Percentiles rank a stretch among this genome's conserved stretches.
Conservation (phyloP, 2,888 invertebrate species). For the Drosophila sordidapex region DNA sequence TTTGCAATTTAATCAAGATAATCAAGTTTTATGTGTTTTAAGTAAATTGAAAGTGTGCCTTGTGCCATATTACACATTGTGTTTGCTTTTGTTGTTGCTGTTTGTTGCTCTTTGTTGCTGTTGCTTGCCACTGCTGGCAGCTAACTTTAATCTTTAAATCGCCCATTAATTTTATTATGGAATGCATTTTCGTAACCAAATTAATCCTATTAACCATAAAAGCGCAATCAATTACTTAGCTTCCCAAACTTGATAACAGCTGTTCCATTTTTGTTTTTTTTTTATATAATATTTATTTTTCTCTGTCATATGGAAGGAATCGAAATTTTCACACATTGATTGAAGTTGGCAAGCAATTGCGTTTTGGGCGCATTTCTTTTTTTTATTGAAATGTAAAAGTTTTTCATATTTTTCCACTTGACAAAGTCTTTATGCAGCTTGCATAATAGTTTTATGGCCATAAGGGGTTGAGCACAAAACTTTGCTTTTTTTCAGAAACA, state of each 20-base stretch:
- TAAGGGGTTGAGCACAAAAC: conserved; percentile 61
- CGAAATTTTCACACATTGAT: conserved; percentile 55
- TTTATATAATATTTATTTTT: not conserved
- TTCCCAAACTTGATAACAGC: not conserved
- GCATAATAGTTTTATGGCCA: conserved; percentile 78
- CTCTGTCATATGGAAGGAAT: conserved; percentile 31
- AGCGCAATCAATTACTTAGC: conserved; percentile 58
- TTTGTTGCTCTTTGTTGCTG: not conserved
- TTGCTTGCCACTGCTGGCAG: conserved; percentile 24
- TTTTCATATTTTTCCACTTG: conserved; percentile 81
- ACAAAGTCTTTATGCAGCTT: conserved; percentile 79
- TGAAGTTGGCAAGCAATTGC: conserved; percentile 60
- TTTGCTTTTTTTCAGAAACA: conserved; percentile 52
- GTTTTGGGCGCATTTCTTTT: conserved; percentile 43
- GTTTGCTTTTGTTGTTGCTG: conserved; percentile 54
- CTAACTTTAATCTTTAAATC: conserved; percentile 71
- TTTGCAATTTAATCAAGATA: conserved; percentile 82
- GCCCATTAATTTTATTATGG: conserved; percentile 68
- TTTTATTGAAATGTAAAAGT: conserved; percentile 77
- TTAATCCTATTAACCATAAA: conserved; percentile 11
- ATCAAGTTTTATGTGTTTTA: conserved; percentile 81
- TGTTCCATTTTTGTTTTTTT: not conserved
- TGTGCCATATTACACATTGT: conserved; percentile 70
- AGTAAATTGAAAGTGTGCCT: conserved; percentile 80
- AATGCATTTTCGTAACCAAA: conserved; percentile 69